These are phyloP conservation scores for Malacosoma neustria DNA, from an alignment of 2,888 invertebrate species.

Conservation along the genomic window DNA sequence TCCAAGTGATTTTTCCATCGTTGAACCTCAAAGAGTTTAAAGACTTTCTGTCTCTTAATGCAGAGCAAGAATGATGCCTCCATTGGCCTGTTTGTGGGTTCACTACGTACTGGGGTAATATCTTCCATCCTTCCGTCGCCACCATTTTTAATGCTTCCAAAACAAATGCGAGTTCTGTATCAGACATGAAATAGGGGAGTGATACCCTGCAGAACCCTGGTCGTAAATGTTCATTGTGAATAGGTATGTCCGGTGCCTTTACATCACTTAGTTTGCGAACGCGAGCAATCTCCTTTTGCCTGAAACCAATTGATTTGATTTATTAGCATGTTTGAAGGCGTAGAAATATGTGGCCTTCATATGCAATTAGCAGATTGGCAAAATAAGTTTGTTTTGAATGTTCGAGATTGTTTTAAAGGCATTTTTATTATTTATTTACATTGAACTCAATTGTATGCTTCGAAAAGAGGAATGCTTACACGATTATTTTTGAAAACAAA, in stretches of 20 bases:
- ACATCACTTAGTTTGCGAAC: conserved; percentile 55
- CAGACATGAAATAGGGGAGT: conserved; percentile 89
- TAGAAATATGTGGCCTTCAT: conserved; percentile 21
- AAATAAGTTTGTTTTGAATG: conserved; percentile 13
- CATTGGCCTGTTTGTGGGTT: conserved; percentile 93
- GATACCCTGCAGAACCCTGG: conserved; percentile 92
- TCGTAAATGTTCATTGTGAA: conserved; percentile 80
- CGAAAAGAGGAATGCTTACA: no score
- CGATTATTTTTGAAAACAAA: no score
- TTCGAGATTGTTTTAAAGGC: conserved; percentile 11
- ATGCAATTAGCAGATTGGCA: conserved; percentile 21
- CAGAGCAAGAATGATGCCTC: conserved; percentile 87
- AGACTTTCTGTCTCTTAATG: conserved; percentile 88
- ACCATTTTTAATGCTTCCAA: conserved; percentile 90
- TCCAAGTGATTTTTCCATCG: conserved; percentile 83
- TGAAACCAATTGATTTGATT: conserved; percentile 28
- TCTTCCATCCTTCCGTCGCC: conserved; percentile 91
- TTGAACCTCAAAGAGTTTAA: conserved; percentile 84
- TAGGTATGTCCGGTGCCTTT: conserved; percentile 56
- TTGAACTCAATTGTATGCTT: neutral
- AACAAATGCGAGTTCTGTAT: conserved; percentile 86
- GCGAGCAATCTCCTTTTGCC: conserved; percentile 60
- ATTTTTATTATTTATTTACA: conserved; percentile 2
- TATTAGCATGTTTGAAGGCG: conserved; percentile 7
- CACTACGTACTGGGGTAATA: conserved; percentile 90